Base-by-base conservation (phyloP, 2,113 vertebrate species). In the Ageneiosus marmoratus region DNA sequence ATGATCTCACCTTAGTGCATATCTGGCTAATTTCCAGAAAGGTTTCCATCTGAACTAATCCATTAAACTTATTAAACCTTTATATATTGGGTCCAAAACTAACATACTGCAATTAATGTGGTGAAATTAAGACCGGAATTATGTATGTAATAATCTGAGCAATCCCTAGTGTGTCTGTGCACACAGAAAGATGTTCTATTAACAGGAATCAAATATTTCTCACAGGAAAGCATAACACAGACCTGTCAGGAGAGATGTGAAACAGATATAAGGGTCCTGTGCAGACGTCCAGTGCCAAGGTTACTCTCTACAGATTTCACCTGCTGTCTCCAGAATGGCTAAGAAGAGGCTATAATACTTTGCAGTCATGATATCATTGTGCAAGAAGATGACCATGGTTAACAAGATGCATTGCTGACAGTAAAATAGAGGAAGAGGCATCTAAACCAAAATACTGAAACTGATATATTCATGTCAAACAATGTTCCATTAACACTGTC, bases 31-130 rank as follows among this genome's bases (percentile, higher is more conserved):
- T 44, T 70, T 70, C 37, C 67, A 44, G 37, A 70, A 70, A 15
- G 67, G 37, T 46, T 70, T 70, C 67, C 67, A 70, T 70, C 37
- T 70, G 67, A 70, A n/a, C 37, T 22, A 70, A 46, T 44, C 22
- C 67, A 69, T 69, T 69, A 41, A 41, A 69, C 34, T 18, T 20
- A 12, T 37, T 41, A 44, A 41, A 41, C 22, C 37, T 70, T 44
- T 44, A 70, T 44, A 44, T 5, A 70, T 13, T 44, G 22, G 9
- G 5, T 24, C 67, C 67, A 44, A 46, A 70, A 70, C 37, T 12
- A 70, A n/a, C 37, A 44, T n/a, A 44, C 5, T 44, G 37, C 4
- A 15, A 70, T 70, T 0, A 70, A 70, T 44, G 22, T 44, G 67
- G 37, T n/a, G 67, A 44, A 37, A 70, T 70, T 24, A 46, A 1